A percentile compares a stretch with the other conserved stretches of the same genome.
These are phyloP conservation scores for Leptopilina myrica DNA, from an alignment of 2,888 invertebrate species.

Conservation along the genomic window DNA sequence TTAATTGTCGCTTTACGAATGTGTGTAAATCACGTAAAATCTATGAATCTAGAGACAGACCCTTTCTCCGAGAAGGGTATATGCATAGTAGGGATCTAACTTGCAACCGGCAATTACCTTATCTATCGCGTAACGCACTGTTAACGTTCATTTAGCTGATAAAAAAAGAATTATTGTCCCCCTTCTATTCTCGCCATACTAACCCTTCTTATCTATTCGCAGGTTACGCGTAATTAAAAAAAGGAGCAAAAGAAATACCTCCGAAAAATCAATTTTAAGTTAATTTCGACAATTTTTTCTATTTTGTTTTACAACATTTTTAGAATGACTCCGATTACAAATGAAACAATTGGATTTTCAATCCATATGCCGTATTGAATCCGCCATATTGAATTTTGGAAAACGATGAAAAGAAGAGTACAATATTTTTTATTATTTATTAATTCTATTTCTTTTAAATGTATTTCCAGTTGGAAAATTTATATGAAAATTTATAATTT, in stretches of 20 bases:
- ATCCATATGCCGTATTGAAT: too few species aligned
- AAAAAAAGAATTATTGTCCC: slow-evolving; percentile 61
- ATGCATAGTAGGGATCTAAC: slow-evolving; percentile 25
- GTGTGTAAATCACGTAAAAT: slow-evolving; percentile 67
- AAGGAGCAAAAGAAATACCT: not conserved
- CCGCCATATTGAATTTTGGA: too few species aligned
- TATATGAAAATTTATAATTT: too few species aligned
- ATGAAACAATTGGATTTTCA: too few species aligned
- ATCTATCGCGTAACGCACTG: slow-evolving; percentile 66
- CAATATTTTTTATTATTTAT: too few species aligned
- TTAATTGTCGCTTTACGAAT: slow-evolving; percentile 67
- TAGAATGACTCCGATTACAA: too few species aligned
- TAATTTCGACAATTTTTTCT: too few species aligned
- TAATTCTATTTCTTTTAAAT: too few species aligned
- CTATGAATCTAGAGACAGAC: slow-evolving; percentile 48
- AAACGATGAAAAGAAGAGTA: too few species aligned
- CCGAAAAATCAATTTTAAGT: not conserved
- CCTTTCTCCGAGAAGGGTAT: slow-evolving; percentile 8
- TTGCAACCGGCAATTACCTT: slow-evolving; percentile 67
- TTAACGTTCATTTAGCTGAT: slow-evolving; percentile 69
- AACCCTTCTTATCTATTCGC: slow-evolving; percentile 10
- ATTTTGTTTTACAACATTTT: too few species aligned
- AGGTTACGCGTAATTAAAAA: slow-evolving; percentile 16
- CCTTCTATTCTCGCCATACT: not conserved
- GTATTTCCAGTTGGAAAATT: too few species aligned